phyloP scores from a whole-genome alignment of 2,888 invertebrate species.

The Platypus cylindrus region DNA sequence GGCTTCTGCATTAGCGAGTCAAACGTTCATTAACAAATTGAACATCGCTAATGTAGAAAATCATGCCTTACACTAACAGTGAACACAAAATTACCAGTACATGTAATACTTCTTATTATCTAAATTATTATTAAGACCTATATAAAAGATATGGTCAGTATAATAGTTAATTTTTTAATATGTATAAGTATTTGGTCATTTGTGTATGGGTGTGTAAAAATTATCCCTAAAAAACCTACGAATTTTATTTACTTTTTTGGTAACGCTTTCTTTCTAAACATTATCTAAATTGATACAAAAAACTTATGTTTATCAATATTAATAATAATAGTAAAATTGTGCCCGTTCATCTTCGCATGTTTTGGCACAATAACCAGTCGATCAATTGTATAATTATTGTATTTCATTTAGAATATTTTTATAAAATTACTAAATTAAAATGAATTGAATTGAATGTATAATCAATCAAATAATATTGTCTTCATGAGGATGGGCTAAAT shows the following conservation, averaged over 20 bases:
- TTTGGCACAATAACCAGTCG: conserved; percentile 10
- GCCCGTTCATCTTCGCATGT: conserved; percentile 1
- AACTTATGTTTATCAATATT: neutral
- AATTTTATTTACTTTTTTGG: neutral
- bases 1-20: too few species aligned
- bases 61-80: too few species aligned
- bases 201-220: conserved; percentile 25
- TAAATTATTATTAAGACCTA: conserved; percentile 8
- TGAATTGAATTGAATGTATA: neutral
- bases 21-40: too few species aligned
- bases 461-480: conserved; percentile 6
- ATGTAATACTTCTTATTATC: too few species aligned
- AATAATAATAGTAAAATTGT: neutral
- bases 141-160: conserved; percentile 12
- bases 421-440: neutral
- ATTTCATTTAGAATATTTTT: conserved; percentile 5
- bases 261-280: neutral
- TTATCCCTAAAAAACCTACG: conserved; percentile 3
- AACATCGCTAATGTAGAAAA: too few species aligned
- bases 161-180: conserved; percentile 6
- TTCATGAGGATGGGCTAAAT: conserved; percentile 5
- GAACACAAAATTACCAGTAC: too few species aligned
- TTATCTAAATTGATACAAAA: neutral
- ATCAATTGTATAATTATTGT: conserved; percentile 7
- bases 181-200: conserved; percentile 25